Evolutionary conservation across 1,140 invertebrate species (phyloP), one percentile per base, ranked within the genome.

Genomic region (Drosophila subpulchrella): DNA sequence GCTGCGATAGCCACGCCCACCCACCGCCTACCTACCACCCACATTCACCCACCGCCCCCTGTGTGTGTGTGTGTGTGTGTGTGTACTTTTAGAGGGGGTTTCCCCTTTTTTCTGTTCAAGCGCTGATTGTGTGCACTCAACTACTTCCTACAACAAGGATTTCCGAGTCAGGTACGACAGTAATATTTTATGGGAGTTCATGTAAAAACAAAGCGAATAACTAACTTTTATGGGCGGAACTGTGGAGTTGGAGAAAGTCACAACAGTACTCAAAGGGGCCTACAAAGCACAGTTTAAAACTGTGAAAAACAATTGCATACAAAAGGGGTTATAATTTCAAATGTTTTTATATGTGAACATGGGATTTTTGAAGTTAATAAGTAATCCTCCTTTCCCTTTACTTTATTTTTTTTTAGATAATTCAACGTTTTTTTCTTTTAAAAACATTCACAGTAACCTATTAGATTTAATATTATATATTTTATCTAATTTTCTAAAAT

Each of bases 81-180:
- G 11, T 58, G 27, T 48, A 20, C 27, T n/a, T 7, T 11, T 34
- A 20, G 24, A n/a, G 54, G 27, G 17, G 41, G 24, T 32, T 34
- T 5, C 5, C 6, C 20, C 36, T 34, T 34, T 51, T 32, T 24
- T 38, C 6, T 59, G 56, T 36, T 41, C 4, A 27, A 13, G 30
- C 41, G 10, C 41, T 62, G 72, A 78, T 70, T 75, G 58, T 78
- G 55, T 46, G 53, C 44, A 39, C 65, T 53, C 46, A 56, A 61
- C 46, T 54, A 66, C 42, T 66, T 77, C 57, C 74, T 51, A 13
- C 8, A 68, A 17, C 38, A 53, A 78, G 75, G 68, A 79, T 77
- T 73, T 78, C 67, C 68, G 58, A 77, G 61, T 44, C 42, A 48
- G 34, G 44, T 48, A 56, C 42, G 24, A 10, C 48, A 17, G 47